These are phyloP conservation scores for Prietella phreatophila DNA, from an alignment of 2,113 vertebrate genomes.

Conservation along the genomic window DNA sequence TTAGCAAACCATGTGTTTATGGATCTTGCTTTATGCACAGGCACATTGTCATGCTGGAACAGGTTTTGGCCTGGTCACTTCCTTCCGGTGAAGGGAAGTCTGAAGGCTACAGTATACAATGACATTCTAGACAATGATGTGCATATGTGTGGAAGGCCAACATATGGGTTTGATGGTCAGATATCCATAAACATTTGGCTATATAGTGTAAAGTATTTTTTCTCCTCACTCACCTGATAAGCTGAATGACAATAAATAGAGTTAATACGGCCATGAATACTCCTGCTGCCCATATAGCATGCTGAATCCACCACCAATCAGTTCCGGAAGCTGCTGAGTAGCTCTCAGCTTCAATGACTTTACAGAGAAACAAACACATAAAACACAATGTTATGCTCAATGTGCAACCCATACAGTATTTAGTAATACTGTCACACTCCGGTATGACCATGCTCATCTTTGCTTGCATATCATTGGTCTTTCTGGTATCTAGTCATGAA, in stretches of 20 bases:
- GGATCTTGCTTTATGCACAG: not conserved
- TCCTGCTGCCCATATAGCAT: slow-evolving; percentile 2
- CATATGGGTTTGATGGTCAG: not conserved
- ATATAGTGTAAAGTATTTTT: not conserved
- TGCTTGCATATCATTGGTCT: not conserved
- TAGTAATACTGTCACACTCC: not conserved
- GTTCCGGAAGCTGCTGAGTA: not conserved
- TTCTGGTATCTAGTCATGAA: not conserved
- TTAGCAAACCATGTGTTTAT: not conserved
- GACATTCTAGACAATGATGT: not conserved
- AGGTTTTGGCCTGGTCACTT: not conserved
- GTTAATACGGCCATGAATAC: not conserved
- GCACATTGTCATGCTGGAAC: not conserved
- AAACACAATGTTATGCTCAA: not conserved
- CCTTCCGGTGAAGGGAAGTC: not conserved
- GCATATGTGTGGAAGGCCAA: not conserved
- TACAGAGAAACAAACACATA: not conserved
- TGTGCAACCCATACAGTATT: not conserved
- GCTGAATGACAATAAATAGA: not conserved
- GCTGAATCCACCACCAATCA: not conserved
- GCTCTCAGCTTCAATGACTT: not conserved
- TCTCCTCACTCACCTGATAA: not conserved
- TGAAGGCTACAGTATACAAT: too few species aligned
- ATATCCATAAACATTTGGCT: not conserved
- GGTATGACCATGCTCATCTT: not conserved